Evolutionary conservation across 2,797 vertebrate genomes (phyloP).

Genomic region (Potorous gilbertii): DNA sequence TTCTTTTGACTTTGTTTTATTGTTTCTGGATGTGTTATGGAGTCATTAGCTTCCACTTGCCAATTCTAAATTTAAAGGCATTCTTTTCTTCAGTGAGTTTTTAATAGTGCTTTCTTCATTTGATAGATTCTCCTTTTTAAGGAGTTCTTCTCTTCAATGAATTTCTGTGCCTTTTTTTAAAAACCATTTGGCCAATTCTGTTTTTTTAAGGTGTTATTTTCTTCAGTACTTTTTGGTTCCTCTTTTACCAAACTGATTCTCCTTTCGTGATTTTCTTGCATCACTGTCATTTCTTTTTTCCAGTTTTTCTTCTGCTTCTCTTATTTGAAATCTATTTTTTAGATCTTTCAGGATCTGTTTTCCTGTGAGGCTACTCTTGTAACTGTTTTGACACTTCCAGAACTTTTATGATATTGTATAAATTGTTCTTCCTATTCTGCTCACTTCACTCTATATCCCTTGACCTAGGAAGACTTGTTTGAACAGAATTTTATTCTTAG

Average conservation of each 20-base stretch:
- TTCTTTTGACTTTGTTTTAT: not conserved
- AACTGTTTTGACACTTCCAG: not conserved
- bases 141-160: not conserved
- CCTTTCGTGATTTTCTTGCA: not conserved
- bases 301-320: not conserved
- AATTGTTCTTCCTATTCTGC: not conserved
- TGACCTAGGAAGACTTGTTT: not conserved
- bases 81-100: not conserved
- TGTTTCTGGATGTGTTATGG: not conserved
- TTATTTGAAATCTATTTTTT: not conserved
- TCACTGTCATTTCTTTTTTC: not conserved
- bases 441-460: not conserved
- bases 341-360: not conserved
- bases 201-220: not conserved
- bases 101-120: too few species aligned
- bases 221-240: not conserved
- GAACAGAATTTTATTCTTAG: not conserved
- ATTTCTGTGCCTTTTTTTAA: not conserved
- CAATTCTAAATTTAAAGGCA: not conserved
- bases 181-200: not conserved
- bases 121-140: not conserved
- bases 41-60: not conserved
- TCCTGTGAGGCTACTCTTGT: not conserved
- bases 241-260: not conserved
- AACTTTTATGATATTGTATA: not conserved